phyloP scores from a whole-genome alignment of 2,888 invertebrate genomes.

The Neria commutata region DNA sequence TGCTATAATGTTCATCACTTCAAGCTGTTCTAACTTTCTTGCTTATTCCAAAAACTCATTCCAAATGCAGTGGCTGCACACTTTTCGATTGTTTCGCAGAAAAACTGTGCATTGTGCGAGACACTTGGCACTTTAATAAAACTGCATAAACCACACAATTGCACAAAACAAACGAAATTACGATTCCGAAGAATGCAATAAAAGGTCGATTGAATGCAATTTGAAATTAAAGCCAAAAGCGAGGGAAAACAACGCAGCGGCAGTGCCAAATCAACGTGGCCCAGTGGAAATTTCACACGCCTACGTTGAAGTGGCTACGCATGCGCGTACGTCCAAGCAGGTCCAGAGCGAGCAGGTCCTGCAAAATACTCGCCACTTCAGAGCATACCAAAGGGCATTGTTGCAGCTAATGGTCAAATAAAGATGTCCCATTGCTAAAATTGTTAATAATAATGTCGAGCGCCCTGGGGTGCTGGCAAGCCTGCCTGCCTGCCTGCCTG shows the following conservation, averaged over 20 bases:
- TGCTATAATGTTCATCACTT: too few species aligned
- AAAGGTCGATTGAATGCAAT: background rate
- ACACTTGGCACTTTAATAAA: too few species aligned
- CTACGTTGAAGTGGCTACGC: too few species aligned
- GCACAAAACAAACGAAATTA: background rate
- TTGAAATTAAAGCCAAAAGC: background rate
- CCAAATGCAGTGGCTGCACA: too few species aligned
- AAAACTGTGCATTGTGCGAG: background rate
- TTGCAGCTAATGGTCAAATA: conserved; percentile 50
- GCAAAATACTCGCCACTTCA: too few species aligned
- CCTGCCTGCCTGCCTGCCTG: too few species aligned
- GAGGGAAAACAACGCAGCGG: background rate
- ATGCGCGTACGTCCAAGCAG: too few species aligned
- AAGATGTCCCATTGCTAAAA: conserved; percentile 40
- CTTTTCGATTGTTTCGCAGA: background rate
- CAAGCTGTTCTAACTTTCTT: too few species aligned
- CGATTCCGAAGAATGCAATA: background rate
- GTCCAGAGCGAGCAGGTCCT: too few species aligned
- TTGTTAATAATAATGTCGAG: background rate
- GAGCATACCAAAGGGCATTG: too few species aligned
- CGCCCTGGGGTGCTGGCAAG: too few species aligned
- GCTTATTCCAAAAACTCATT: too few species aligned
- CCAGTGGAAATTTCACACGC: background rate
- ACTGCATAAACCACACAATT: background rate
- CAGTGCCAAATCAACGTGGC: background rate